Evolutionary conservation across 2,797 vertebrate species (phyloP), one percentile per base, ranked within the genome.

Genomic region (Pagetopsis macropterus): DNA sequence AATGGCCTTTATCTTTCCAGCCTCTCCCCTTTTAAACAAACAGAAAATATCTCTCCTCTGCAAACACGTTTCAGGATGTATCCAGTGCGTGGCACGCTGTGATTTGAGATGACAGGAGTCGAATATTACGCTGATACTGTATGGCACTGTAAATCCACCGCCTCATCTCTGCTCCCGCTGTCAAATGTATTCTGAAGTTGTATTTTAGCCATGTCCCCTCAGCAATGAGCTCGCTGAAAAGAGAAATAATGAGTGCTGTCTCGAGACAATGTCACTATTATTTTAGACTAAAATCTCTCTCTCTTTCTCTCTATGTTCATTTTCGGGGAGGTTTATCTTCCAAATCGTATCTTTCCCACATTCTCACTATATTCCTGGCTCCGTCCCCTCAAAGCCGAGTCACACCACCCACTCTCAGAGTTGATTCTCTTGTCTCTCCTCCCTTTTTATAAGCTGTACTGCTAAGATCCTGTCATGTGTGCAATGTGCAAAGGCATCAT

Each of bases 191-290:
- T 90, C 76, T 86, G 82, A 86, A 87, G 87, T 85, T 91, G 85
- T 90, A 90, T 91, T 90, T 90, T 87, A 91, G 84, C 82, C 73
- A 57, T 76, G 81, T 90, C 85, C 87, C 85, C 75, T 78, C 88
- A 88, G 79, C 78, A 65, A 79, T 55, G 80, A 56, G 82, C 67
- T 71, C 70, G 58, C 77, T 82, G 87, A 89, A 88, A 88, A 83
- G 76, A 89, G 88, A 90, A 92, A 89, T 91, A 93, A 91, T 87
- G 88, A 92, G 79, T 83, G 84, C 83, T 87, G 88, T 92, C 87
- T 56, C 75, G 79, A 87, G 86, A 92, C 87, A 86, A 85, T 89
- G 91, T 89, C 91, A 91, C 86, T 90, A 70, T 90, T 84, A 85
- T 91, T 92, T 91, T 88, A 88, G 72, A 86, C 77, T 75, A 81